These are phyloP conservation scores for Paraplagusia blochii DNA, from an alignment of 2,113 vertebrate genomes.

Conservation along the genomic window DNA sequence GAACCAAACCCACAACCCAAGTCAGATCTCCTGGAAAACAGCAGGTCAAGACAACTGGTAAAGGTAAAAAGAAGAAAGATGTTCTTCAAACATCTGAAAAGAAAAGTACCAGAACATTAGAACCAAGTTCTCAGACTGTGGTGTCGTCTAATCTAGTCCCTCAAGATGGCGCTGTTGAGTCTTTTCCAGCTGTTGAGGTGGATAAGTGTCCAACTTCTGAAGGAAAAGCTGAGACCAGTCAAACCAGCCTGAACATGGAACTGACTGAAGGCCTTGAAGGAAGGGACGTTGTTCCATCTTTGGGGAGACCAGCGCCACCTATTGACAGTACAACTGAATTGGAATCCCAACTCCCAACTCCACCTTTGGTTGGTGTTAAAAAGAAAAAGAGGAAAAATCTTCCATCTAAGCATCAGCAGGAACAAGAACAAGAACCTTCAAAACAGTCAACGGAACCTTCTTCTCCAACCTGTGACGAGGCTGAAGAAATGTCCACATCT, in stretches of 20 bases:
- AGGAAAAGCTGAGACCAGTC: neutral
- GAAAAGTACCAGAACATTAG: neutral
- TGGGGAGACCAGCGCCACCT: no score
- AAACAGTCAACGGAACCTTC: no score
- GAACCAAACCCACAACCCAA: neutral
- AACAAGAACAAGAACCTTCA: no score
- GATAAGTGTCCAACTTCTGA: no score
- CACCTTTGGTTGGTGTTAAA: no score
- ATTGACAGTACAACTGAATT: no score
- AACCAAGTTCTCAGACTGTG: slow-evolving; percentile 17
- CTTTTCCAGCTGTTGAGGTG: slow-evolving; percentile 27
- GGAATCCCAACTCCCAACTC: no score
- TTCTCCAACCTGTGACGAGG: neutral
- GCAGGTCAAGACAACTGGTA: slow-evolving; percentile 10
- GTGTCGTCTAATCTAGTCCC: slow-evolving; percentile 10
- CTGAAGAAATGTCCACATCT: neutral
- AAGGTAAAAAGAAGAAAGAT: slow-evolving; percentile 27
- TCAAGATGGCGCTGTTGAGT: slow-evolving; percentile 35
- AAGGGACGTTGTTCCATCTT: no score
- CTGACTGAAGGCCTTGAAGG: no score
- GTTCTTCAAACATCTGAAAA: slow-evolving; percentile 2
- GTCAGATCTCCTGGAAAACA: neutral
- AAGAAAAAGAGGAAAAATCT: no score
- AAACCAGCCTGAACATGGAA: neutral
- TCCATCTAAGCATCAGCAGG: no score